These are phyloP conservation scores for Tragelaphus eurycerus DNA, from an alignment of 2,797 vertebrate species.

Conservation along the genomic window DNA sequence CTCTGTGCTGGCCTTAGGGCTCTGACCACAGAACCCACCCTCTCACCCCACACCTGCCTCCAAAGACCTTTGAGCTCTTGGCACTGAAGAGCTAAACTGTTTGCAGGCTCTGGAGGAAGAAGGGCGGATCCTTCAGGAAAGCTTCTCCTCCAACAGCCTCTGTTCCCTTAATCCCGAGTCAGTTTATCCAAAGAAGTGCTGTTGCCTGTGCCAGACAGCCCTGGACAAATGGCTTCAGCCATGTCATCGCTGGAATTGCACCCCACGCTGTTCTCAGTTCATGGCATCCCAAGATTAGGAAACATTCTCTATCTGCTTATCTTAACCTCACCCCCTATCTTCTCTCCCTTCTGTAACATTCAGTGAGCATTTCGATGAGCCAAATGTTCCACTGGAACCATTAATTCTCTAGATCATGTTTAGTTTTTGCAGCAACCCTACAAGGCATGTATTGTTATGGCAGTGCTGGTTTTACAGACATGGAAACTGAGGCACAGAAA, in stretches of 20 bases:
- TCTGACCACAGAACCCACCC: neutral
- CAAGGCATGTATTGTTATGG: neutral
- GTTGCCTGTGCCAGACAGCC: neutral
- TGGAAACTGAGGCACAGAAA: neutral
- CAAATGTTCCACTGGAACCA: neutral
- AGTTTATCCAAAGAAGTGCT: neutral
- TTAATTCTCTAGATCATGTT: neutral
- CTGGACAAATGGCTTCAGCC: neutral
- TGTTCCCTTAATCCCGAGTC: neutral
- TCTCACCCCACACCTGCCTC: neutral
- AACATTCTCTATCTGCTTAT: neutral
- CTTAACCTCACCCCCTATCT: neutral
- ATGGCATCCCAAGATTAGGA: neutral
- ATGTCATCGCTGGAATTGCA: neutral
- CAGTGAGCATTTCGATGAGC: neutral
- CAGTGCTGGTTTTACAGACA: neutral
- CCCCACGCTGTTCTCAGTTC: neutral
- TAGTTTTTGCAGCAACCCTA: neutral
- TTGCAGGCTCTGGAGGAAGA: neutral
- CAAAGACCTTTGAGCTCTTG: neutral
- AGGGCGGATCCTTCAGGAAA: neutral
- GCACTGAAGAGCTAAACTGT: neutral
- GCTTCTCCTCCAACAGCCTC: neutral
- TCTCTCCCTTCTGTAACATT: neutral
- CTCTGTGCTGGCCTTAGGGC: neutral